Percentiles rank a stretch among this genome's conserved stretches.
phyloP scores from a whole-genome alignment of 2,888 invertebrate genomes.

The Catocala sponsa region DNA sequence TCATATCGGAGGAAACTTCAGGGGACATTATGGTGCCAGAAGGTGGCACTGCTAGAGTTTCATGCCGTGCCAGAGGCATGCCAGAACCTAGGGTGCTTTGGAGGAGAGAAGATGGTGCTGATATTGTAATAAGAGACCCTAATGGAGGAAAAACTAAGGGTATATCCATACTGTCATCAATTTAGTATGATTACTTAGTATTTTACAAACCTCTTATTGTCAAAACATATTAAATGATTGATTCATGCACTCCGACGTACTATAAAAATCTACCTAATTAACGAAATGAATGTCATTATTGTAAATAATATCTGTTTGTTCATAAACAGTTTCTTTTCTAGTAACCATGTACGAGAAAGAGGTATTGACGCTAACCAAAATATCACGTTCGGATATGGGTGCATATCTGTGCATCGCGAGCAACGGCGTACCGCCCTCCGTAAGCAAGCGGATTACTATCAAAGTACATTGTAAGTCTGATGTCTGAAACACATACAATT shows the following conservation, averaged over 20 bases:
- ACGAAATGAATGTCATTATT: too few species aligned
- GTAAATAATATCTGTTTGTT: not conserved
- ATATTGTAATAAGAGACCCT: conserved; percentile 92
- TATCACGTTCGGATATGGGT: conserved; percentile 96
- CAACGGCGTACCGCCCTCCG: conserved; percentile 95
- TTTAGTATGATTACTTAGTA: too few species aligned
- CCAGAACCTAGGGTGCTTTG: conserved; percentile 94
- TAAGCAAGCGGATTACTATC: conserved; percentile 95
- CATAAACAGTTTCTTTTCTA: conserved; percentile 60
- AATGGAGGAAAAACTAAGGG: conserved; percentile 90
- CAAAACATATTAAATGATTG: too few species aligned
- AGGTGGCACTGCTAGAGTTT: conserved; percentile 91
- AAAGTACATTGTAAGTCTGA: conserved; percentile 95
- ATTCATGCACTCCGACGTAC: too few species aligned
- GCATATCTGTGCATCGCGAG: conserved; percentile 96
- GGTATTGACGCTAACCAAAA: conserved; percentile 92
- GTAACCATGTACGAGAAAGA: conserved; percentile 92
- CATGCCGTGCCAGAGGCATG: conserved; percentile 92
- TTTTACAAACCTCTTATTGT: not conserved
- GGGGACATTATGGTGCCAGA: conserved; percentile 96
- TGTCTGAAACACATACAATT: not conserved
- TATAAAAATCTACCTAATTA: too few species aligned
- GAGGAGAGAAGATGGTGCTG: conserved; percentile 94
- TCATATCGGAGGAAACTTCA: conserved; percentile 95
- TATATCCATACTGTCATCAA: conserved; percentile 53